Evolutionary conservation across 2,888 invertebrate genomes (phyloP), one percentile per base, ranked within the genome.

Genomic region (Aleiodes testaceus): DNA sequence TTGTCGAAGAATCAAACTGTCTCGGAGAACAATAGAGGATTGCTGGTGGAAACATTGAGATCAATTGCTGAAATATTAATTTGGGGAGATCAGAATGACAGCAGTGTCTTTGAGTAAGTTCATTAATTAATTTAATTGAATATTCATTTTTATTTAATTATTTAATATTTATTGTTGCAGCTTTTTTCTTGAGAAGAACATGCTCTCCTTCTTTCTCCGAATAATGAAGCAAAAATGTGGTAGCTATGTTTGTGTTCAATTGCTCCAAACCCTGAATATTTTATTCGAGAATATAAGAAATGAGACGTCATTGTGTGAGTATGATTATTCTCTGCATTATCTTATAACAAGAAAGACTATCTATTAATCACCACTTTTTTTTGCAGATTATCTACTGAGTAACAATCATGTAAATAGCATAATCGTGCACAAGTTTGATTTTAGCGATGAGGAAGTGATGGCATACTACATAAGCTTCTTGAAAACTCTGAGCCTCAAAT

Each of bases 21-120:
- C 0, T 96, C 95, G 3, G 98, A 98, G 83, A 94, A 93, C 83
- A 99, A 99, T 87, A 91, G 96, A 76, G 94, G 96, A n/a, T 91
- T 98, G 52, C 88, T 99, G 63, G 98, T 99, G 14, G 99, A 99
- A 89, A 98, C 98, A 0, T 89, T 99, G 72, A 91, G 99, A 77
- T 96, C 97, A 69, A 99, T 99, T 82, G 97, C 99, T 4, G 99
- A 99, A 90, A 99, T 99, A 84, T 90, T 99, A 45, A 99, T 99
- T 87, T 99, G 99, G 99, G 99, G 99, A 55, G 99, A 99, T 89
- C 99, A 99, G 88, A 99, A 99, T 91, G 99, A 99, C 88, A 97
- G 98, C 82, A 95, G 97, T 69, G 99, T 99, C 36, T 99, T 99
- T 89, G 99, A 99, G 99, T 99, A 91, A 93, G 95, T 92, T 76